These are phyloP conservation scores for Nannospalax galili DNA, from an alignment of 2,113 vertebrate species.

Conservation along the genomic window DNA sequence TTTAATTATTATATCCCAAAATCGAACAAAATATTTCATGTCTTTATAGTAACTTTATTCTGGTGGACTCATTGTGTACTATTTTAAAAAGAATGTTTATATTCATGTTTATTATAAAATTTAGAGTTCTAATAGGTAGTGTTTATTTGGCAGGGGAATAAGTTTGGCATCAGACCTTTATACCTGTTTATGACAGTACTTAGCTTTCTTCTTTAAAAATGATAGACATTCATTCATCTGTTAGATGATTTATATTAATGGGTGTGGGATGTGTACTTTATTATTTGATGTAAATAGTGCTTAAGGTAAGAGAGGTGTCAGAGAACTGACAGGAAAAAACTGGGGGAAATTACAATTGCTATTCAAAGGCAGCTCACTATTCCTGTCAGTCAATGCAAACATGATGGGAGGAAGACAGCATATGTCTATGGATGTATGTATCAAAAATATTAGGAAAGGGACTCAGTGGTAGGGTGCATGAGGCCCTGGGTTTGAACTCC, in stretches of 20 bases:
- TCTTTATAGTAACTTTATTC: conserved; percentile 21
- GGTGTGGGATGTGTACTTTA: background rate
- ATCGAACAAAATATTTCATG: background rate
- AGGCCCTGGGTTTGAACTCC: background rate
- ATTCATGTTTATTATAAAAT: conserved; percentile 33
- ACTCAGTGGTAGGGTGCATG: background rate
- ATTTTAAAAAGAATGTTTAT: background rate
- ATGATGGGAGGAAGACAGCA: background rate
- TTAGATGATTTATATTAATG: conserved; percentile 31
- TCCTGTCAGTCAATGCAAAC: conserved; percentile 6
- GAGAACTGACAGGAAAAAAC: background rate
- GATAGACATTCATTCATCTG: background rate
- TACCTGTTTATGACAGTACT: conserved; percentile 26
- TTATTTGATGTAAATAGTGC: background rate
- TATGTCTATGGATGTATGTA: background rate
- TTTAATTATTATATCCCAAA: conserved; percentile 17
- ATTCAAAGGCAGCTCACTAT: conserved; percentile 42
- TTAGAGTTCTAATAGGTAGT: conserved; percentile 10
- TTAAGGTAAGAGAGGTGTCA: background rate
- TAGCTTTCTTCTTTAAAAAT: conserved; percentile 26
- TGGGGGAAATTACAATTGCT: conserved; percentile 17
- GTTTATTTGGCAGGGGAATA: background rate
- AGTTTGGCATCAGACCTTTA: background rate
- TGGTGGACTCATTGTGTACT: conserved; percentile 39
- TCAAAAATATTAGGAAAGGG: conserved; percentile 26